phyloP scores from a whole-genome alignment of 2,888 invertebrate species.

The Euplexia lucipara region DNA sequence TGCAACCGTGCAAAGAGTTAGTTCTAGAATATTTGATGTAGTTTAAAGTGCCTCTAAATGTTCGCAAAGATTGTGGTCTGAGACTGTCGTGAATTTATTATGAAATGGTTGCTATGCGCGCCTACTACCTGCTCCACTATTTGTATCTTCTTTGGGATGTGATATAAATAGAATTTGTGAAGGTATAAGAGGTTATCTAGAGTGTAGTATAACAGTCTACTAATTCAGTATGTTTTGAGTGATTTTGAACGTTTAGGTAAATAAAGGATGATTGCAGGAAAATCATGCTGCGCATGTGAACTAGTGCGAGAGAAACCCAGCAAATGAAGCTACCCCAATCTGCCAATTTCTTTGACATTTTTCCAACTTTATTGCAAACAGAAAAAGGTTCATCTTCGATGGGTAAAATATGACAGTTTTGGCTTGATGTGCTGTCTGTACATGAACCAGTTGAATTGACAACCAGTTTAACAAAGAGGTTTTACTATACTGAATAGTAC shows the following conservation, averaged over 20 bases:
- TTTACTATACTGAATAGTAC: no score
- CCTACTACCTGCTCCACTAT: conserved; percentile 39
- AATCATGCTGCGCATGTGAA: neutral
- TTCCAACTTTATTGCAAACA: no score
- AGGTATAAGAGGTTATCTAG: neutral
- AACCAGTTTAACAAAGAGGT: no score
- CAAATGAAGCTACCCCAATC: no score
- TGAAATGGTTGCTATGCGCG: conserved; percentile 64
- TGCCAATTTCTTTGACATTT: no score
- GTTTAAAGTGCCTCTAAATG: conserved; percentile 73
- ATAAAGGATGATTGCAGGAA: neutral
- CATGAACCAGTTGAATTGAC: no score
- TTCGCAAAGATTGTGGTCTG: conserved; percentile 72
- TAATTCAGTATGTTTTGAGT: neutral
- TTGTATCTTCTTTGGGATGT: conserved; percentile 33
- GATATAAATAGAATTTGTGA: conserved; percentile 17
- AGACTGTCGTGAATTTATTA: conserved; percentile 72
- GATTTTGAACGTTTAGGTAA: neutral
- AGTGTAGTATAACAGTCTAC: neutral
- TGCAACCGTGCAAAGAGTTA: conserved; percentile 54
- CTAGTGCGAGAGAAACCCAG: no score
- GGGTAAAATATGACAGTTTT: no score
- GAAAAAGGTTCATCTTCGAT: no score
- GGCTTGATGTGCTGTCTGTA: no score
- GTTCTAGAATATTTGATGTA: conserved; percentile 71